Base-by-base conservation (phyloP, 2,113 vertebrate genomes). In the Oryzias melastigma region DNA sequence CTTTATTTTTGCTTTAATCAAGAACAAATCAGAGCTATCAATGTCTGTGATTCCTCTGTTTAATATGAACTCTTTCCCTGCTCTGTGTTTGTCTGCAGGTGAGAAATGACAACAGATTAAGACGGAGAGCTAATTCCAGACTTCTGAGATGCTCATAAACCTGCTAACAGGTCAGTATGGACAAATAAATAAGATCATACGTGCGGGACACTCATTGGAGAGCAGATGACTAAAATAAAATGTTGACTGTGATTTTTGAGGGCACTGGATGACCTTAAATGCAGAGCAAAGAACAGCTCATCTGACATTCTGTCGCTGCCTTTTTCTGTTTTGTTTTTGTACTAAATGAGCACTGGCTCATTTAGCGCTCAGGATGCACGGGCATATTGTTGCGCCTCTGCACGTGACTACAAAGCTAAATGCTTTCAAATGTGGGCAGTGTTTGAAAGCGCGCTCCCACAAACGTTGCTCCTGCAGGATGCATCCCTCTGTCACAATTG, bases 131-230 rank as follows among this genome's bases (percentile, higher is more conserved):
- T 52, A 18, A 49, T 52, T 58, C 2, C 10, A 35, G 42, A 64
- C 8, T 44, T 62, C 68, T 77, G 82, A 73, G 64, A 89, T 88
- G 89, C 61, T 54, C 60, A 44, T 60, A 74, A 71, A 53, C 59
- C 52, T 57, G 25, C 55, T 53, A 45, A 64, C 70, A 72, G 88
- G 86, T 90, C 78, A 75, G 75, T 77, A 22, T 12, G 13, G 24
- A 52, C 3, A 24, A 19, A 24, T 8, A 44, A 16, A 22, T 12
- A 53, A 17, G 19, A 53, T 61, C 29, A 47, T 16, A 17, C 14
- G 40, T 13, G 24, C 29, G 13, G 48, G 51, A 40, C 35, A 18
- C 13, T 29, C 18, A 10, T 42, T 57, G 13, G 42, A 45, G 16
- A 14, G 35, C 10, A 20, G 19, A 63, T 19, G 2, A 51, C 42